Base-by-base conservation (phyloP, 2,113 vertebrate genomes). In the Lichenostomus cassidix region DNA sequence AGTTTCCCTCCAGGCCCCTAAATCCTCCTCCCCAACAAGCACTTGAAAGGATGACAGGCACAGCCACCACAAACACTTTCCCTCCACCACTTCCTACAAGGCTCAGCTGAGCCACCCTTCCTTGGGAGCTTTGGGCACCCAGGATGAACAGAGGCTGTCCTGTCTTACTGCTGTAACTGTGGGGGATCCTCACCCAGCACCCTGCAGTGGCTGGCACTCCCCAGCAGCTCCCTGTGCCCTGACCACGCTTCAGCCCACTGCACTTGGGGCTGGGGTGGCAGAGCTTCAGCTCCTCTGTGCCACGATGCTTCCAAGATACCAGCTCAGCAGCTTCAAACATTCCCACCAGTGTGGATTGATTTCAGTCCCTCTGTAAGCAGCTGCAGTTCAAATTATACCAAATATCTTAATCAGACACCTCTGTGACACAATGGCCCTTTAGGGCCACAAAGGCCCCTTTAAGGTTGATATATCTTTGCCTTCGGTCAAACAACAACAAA, bases 31-130 rank as follows among this genome's bases (percentile, higher is more conserved):
- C 29, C 50, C 67, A 75, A 10, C 15, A 68, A 62, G 62, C 8
- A 68, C 39, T 44, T 10, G 28, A 33, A 58, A 67, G 8, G 22
- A 31, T 0, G 0, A 47, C 3, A 8, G 22, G 46, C n/a, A n/a
- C 13, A 70, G n/a, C 44, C 58, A 42, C 20, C 22, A 27, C 41
- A 69, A 77, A 42, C 35, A 21, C 8, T 35, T 31, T 8, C 28
- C 44, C n/a, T 78, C 20, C 19, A 69, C 9, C 27, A 8, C 35
- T 60, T 31, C 29, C 37, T 1, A 0, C 28, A 58, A 33, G 31
- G 31, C 56, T 73, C 24, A 42, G 31, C 69, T 70, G 44, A 65
- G 42, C 27, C 74, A 39, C 37, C 15, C 41, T n/a, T 64, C 41
- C 49, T 35, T 14, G n/a, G 23, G 16, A 60, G 41, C 59, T 87